Percentiles rank a stretch among this genome's conserved stretches.
Evolutionary conservation across 2,113 vertebrate genomes (phyloP).

Genomic region (cat (Felis catus)): DNA sequence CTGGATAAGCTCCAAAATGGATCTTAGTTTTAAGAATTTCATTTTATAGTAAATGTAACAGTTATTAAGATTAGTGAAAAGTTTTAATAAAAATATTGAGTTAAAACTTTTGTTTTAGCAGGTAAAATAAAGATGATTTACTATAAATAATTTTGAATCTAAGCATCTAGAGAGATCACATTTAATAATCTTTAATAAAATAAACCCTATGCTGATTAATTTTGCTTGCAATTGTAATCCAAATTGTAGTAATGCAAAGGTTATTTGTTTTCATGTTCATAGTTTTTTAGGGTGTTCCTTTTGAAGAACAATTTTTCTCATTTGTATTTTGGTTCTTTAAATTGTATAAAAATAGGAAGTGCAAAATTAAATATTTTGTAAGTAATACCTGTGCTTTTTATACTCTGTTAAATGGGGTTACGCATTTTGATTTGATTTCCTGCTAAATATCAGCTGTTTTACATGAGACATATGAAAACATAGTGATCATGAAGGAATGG

Average conservation of each 20-base stretch:
- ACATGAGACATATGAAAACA: not conserved
- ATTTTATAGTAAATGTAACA: not conserved
- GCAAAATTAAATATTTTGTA: not conserved
- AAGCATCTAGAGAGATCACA: not conserved
- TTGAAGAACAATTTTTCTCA: not conserved
- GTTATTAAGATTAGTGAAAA: not conserved
- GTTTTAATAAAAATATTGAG: not conserved
- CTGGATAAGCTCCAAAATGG: not conserved
- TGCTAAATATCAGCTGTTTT: not conserved
- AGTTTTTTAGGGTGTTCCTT: not conserved
- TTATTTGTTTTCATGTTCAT: not conserved
- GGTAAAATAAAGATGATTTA: not conserved
- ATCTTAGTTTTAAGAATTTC: constrained; percentile 21
- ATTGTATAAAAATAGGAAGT: not conserved
- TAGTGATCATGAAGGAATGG: not conserved
- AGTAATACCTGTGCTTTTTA: not conserved
- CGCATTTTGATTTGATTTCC: not conserved
- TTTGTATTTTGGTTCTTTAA: constrained; percentile 39
- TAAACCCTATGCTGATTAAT: not conserved
- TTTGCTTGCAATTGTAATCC: not conserved
- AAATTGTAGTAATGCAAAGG: not conserved
- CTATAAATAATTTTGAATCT: not conserved
- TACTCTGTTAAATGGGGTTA: not conserved
- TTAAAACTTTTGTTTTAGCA: not conserved
- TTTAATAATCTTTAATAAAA: not conserved